These are phyloP conservation scores for Turdus rufiventris DNA, from an alignment of 2,113 vertebrate species.

Conservation along the genomic window DNA sequence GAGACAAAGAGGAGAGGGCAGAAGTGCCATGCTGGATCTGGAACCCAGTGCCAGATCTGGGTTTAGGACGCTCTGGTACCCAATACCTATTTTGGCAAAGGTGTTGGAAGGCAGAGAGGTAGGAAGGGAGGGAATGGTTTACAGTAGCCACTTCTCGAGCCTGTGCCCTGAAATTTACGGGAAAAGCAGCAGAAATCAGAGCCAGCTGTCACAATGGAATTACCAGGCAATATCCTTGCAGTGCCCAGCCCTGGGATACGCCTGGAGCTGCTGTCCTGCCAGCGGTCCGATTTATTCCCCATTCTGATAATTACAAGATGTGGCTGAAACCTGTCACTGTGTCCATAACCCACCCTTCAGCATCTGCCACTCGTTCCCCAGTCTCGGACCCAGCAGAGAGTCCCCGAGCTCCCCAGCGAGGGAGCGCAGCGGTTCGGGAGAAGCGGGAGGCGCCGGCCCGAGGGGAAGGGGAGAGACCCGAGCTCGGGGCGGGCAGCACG, in stretches of 20 bases:
- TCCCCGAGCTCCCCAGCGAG: too few species aligned
- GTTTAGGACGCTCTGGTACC: background rate
- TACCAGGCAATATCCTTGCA: fast-evolving
- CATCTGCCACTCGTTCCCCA: background rate
- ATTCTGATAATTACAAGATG: background rate
- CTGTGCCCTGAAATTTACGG: background rate
- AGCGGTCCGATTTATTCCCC: background rate
- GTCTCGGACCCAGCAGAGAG: background rate
- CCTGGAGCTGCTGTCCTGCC: background rate
- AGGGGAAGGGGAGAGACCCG: background rate
- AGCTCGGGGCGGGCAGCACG: background rate
- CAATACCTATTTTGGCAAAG: background rate
- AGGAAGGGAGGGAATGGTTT: fast-evolving
- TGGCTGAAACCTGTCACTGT: background rate
- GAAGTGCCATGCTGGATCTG: background rate
- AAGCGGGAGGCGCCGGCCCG: background rate
- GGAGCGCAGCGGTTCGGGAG: background rate
- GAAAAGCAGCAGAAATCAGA: background rate
- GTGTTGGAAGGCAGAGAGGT: fast-evolving
- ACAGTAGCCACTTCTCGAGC: background rate
- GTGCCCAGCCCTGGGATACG: background rate
- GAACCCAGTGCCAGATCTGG: background rate
- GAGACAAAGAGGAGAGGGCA: background rate
- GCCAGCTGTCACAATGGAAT: background rate
- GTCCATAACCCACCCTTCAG: background rate